A percentile compares a stretch with the other conserved stretches of the same genome.
Conservation (phyloP, 2,113 vertebrate genomes). For the Caracal caracal region DNA sequence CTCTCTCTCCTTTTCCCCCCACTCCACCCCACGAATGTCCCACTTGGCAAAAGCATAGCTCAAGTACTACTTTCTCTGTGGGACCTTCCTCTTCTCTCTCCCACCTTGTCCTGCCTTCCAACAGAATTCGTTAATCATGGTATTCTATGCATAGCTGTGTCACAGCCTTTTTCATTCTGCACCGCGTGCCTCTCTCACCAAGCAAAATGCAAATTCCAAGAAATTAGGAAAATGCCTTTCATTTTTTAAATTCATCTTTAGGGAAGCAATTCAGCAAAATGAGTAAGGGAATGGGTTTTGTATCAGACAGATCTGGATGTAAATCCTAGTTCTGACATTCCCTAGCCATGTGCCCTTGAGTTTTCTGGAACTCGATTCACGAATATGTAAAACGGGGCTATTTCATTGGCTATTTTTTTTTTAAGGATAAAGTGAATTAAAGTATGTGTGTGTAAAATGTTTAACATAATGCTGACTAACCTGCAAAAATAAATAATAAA, state of each 20-base stretch:
- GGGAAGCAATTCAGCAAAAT: not conserved
- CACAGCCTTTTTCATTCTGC: not conserved
- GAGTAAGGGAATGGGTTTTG: not conserved
- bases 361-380: not conserved
- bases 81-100: not conserved
- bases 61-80: not conserved
- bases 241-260: not conserved
- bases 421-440: not conserved
- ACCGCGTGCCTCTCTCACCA: not conserved
- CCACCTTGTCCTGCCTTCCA: not conserved
- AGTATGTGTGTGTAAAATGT: not conserved
- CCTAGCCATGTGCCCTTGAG: not conserved
- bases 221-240: not conserved
- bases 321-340: not conserved
- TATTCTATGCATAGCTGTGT: not conserved
- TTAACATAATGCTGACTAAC: not conserved
- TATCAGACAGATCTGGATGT: not conserved
- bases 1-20: too few relatives aligned
- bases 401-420: not conserved
- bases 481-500: not conserved
- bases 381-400: not conserved
- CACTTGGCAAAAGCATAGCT: too few relatives aligned
- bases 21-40: not conserved
- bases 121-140: not conserved
- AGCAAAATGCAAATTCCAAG: not conserved